A percentile compares a stretch with the other conserved stretches of the same genome.
Conservation (phyloP, 2,113 vertebrate genomes). For the Ornithorhynchus anatinus region DNA sequence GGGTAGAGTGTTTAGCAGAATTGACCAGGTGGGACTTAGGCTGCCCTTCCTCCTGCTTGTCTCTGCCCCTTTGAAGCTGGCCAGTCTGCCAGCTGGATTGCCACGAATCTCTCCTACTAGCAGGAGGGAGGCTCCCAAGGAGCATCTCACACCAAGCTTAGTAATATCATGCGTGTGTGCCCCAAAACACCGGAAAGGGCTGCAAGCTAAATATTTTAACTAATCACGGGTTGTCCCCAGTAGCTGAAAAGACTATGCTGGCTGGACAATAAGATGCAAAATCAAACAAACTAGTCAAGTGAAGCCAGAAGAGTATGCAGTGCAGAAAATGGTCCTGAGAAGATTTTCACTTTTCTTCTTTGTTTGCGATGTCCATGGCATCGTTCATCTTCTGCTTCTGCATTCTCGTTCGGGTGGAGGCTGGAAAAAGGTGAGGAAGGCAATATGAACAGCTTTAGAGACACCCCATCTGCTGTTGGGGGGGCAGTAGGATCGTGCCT, state of each 20-base stretch:
- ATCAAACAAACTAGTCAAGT: no score
- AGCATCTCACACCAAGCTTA: no score
- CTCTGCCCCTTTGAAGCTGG: no score
- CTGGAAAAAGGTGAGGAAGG: conserved; percentile 61
- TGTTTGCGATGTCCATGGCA: conserved; percentile 76
- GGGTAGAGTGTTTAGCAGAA: conserved; percentile 55
- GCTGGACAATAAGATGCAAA: conserved; percentile 14
- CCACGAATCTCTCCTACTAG: no score
- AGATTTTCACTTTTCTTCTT: conserved; percentile 72
- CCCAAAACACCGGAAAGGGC: conserved; percentile 23
- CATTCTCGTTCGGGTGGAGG: conserved; percentile 90
- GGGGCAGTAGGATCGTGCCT: no score
- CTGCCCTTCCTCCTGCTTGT: background rate
- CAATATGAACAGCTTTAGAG: no score
- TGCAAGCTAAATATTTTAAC: conserved; percentile 37
- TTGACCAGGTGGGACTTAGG: background rate
- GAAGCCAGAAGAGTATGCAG: background rate
- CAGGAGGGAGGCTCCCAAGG: no score
- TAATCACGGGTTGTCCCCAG: conserved; percentile 45
- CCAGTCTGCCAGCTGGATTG: no score
- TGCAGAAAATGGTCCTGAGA: conserved; percentile 45
- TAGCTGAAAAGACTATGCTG: conserved; percentile 48
- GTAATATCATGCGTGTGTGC: no score
- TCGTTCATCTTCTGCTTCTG: conserved; percentile 95
- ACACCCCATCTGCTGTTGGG: no score